Conservation (phyloP, 2,888 invertebrate genomes). For the Resseliella maxima region DNA sequence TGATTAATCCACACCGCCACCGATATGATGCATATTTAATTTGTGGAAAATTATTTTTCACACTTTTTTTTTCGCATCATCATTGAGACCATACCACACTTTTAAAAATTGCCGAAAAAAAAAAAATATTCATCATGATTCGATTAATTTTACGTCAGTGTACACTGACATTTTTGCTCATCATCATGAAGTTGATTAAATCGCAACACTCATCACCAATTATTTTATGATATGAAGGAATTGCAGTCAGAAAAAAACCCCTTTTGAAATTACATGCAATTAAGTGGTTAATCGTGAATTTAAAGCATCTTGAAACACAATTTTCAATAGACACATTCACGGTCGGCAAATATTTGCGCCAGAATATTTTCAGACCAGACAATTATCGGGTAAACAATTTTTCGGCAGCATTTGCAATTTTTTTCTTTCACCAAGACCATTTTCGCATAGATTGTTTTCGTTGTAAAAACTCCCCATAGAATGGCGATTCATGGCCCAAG, state of each 20-base stretch:
- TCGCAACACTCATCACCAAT: no score
- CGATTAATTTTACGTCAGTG: not conserved
- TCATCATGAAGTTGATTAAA: not conserved
- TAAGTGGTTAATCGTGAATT: not conserved
- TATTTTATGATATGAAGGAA: no score
- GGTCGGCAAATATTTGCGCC: no score
- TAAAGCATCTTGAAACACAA: not conserved
- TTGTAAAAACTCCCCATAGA: not conserved
- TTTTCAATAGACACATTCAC: no score
- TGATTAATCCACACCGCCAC: not conserved
- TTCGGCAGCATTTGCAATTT: no score
- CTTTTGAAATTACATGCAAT: not conserved
- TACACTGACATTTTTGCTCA: not conserved
- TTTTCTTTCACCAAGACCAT: no score
- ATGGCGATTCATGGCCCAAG: not conserved
- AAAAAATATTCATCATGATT: conserved; percentile 21
- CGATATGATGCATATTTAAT: not conserved
- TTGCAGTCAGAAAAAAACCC: no score
- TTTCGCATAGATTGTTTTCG: no score
- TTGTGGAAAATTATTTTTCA: not conserved
- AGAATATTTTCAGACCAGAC: no score
- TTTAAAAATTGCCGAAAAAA: no score
- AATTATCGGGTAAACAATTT: not conserved
- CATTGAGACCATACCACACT: not conserved
- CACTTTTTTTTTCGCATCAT: not conserved